Conservation (phyloP, 2,113 vertebrate species). For the Xenotilapia longispinis region DNA sequence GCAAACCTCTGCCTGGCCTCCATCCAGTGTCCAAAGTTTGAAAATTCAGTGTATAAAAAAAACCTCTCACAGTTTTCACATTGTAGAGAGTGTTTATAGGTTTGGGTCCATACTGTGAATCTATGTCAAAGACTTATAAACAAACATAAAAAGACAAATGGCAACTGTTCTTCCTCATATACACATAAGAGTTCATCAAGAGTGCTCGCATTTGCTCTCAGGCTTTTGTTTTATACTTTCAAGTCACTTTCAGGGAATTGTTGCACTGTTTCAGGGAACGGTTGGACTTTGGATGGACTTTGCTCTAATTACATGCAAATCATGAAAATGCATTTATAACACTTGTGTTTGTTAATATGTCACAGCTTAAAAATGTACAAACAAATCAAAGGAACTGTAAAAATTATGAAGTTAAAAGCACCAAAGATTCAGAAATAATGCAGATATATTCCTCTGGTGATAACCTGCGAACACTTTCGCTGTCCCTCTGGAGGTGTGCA, state of each 20-base stretch:
- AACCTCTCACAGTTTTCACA: not conserved
- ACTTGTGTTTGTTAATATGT: not conserved
- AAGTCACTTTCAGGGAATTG: not conserved
- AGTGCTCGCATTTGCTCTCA: not conserved
- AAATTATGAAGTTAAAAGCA: not conserved
- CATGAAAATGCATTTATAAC: not conserved
- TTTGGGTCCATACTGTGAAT: not conserved
- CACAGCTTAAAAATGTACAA: not conserved
- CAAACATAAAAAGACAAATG: not conserved
- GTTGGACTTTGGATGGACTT: not conserved
- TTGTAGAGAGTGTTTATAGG: not conserved
- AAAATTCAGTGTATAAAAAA: not conserved
- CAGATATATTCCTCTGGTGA: not conserved
- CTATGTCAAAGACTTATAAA: not conserved
- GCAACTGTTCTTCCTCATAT: not conserved
- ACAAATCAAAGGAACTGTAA: not conserved
- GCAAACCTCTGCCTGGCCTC: not conserved
- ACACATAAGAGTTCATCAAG: not conserved
- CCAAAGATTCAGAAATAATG: not conserved
- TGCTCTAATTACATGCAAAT: not conserved
- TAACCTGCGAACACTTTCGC: not conserved
- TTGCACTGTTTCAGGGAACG: not conserved
- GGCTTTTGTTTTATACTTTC: not conserved
- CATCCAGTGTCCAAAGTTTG: not conserved
- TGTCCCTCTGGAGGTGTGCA: not conserved